Conservation (phyloP, 2,888 invertebrate genomes). For the Andrena bicolor region DNA sequence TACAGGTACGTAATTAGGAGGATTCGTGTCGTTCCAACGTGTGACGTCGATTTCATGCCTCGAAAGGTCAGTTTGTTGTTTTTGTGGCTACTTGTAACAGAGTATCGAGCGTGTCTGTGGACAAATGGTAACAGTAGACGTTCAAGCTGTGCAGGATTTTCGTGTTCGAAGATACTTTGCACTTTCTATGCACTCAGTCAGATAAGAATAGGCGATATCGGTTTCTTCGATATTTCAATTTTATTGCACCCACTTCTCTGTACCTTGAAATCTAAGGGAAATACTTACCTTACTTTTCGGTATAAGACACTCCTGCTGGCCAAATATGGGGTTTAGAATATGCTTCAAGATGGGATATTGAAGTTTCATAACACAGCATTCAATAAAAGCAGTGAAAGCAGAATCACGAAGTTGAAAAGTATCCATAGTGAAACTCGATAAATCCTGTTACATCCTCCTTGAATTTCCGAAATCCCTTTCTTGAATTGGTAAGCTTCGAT, state of each 20-base stretch:
- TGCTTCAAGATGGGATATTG: background rate
- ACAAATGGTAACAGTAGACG: background rate
- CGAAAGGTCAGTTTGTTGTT: background rate
- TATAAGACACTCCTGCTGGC: too few relatives aligned
- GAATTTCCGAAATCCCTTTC: background rate
- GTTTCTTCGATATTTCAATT: too few relatives aligned
- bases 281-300: too few relatives aligned
- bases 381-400: background rate
- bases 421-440: background rate
- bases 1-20: background rate
- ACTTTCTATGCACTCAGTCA: too few relatives aligned
- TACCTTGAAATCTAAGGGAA: too few relatives aligned
- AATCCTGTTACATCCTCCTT: background rate
- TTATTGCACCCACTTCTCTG: too few relatives aligned
- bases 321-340: slow-evolving; percentile 4
- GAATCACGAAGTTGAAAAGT: background rate
- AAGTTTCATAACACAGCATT: background rate
- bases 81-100: background rate
- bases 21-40: background rate
- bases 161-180: too few relatives aligned
- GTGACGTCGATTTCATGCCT: background rate
- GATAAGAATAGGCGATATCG: too few relatives aligned
- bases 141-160: too few relatives aligned
- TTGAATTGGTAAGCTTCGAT: slow-evolving; percentile 9
- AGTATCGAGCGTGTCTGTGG: background rate